Evolutionary conservation across 2,113 vertebrate species (phyloP).

Genomic region (Nyctereutes procyonoides): DNA sequence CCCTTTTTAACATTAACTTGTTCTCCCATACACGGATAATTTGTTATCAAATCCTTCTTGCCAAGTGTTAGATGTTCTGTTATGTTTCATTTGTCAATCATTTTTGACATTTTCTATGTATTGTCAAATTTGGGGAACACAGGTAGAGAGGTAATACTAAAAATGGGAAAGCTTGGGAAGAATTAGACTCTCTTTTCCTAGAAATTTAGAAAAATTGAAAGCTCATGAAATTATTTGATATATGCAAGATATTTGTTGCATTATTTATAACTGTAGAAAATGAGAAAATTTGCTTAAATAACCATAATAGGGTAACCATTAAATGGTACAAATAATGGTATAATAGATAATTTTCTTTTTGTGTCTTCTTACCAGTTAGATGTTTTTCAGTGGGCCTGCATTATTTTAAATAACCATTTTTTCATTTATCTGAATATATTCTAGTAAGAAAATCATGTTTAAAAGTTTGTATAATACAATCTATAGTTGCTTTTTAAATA

Average conservation of each 20-base stretch:
- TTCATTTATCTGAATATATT: constrained; percentile 6
- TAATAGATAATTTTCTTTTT: constrained; percentile 45
- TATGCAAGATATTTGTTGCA: background rate
- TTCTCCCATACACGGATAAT: background rate
- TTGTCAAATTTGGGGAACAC: background rate
- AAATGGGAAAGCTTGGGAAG: constrained; percentile 2
- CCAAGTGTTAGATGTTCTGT: background rate
- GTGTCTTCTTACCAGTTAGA: background rate
- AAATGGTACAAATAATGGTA: background rate
- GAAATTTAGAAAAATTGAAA: constrained; percentile 43
- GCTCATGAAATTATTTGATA: constrained; percentile 13
- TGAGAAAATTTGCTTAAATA: constrained; percentile 14
- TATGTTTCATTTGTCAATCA: background rate
- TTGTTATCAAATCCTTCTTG: constrained; percentile 15
- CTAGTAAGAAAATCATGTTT: constrained; percentile 28
- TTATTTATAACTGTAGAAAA: background rate
- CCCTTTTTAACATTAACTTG: background rate
- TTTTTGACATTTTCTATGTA: constrained; percentile 1
- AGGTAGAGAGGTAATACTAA: background rate
- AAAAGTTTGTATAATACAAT: background rate
- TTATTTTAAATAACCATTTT: constrained; percentile 36
- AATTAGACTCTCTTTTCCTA: background rate
- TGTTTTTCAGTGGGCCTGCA: background rate
- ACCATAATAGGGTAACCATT: background rate
- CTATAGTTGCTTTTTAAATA: background rate